Evolutionary conservation across 2,113 vertebrate genomes (phyloP).

Genomic region (Tautogolabrus adspersus): DNA sequence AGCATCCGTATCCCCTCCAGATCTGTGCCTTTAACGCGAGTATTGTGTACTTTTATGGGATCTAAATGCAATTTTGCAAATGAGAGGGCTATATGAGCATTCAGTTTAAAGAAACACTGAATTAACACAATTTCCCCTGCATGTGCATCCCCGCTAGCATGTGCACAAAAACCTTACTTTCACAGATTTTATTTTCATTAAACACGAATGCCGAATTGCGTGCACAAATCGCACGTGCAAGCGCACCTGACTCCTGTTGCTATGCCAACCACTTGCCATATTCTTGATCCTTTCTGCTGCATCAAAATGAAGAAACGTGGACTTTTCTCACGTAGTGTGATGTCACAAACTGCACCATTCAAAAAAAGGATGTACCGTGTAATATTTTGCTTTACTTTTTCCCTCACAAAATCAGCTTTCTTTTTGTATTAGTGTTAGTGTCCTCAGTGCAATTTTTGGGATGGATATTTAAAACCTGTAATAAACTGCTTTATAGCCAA

Average conservation of each 20-base stretch:
- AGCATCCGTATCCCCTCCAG: not conserved
- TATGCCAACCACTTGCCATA: slow-evolving; percentile 72
- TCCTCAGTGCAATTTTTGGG: too few relatives aligned
- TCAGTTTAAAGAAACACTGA: not conserved
- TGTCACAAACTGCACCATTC: slow-evolving; percentile 16
- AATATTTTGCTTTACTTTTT: too few relatives aligned
- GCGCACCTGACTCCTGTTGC: slow-evolving; percentile 73
- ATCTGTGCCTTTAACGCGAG: not conserved
- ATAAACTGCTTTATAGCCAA: too few relatives aligned
- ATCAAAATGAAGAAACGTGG: slow-evolving; percentile 26
- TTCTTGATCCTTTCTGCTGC: slow-evolving; percentile 38
- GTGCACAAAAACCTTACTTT: not conserved
- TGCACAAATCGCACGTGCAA: slow-evolving; percentile 44
- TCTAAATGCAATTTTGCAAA: not conserved
- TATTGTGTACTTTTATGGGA: not conserved
- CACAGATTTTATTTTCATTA: not conserved
- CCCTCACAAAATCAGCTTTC: not conserved
- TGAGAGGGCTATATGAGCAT: not conserved
- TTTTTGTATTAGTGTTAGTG: too few relatives aligned
- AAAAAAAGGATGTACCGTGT: not conserved
- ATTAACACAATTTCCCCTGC: not conserved
- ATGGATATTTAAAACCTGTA: too few relatives aligned
- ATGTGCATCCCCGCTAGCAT: not conserved
- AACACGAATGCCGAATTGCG: slow-evolving; percentile 10
- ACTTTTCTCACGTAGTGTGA: slow-evolving; percentile 7